Evolutionary conservation across 2,797 vertebrate genomes (phyloP).

Genomic region (Micrastur ruficollis): DNA sequence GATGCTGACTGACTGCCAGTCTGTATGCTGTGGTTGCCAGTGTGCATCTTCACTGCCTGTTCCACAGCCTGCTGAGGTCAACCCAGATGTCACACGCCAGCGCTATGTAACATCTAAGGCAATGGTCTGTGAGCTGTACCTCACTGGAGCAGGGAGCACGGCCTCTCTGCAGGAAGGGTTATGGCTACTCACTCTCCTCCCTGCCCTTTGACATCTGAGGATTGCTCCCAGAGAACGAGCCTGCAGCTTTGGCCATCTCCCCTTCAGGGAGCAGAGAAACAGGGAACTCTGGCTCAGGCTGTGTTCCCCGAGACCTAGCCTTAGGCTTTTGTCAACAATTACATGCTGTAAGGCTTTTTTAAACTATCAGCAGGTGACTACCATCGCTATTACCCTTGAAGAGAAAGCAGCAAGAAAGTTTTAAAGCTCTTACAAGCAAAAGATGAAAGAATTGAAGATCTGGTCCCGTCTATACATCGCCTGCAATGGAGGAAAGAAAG

Average conservation of each 20-base stretch:
- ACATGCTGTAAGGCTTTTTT: not conserved
- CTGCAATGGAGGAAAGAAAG: not conserved
- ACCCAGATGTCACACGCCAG: not conserved
- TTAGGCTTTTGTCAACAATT: not conserved
- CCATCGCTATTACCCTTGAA: not conserved
- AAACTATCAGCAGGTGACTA: not conserved
- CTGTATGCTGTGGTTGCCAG: fast-evolving
- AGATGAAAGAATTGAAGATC: not conserved
- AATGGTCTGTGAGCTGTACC: not conserved
- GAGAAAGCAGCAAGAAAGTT: not conserved
- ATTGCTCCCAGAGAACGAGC: not conserved
- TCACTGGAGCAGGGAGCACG: not conserved
- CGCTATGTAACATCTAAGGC: fast-evolving
- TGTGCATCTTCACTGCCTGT: not conserved
- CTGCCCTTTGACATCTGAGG: not conserved
- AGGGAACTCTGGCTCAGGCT: not conserved
- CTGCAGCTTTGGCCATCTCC: not conserved
- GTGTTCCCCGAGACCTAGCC: not conserved
- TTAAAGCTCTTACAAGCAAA: not conserved
- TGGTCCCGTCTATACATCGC: not conserved
- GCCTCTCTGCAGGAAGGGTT: not conserved
- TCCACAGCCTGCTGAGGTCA: not conserved
- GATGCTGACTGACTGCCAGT: not conserved
- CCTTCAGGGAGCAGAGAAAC: not conserved
- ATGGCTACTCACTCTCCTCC: not conserved